phyloP scores from a whole-genome alignment of 23 tunicate species.

The Halocynthia aurantium region DNA sequence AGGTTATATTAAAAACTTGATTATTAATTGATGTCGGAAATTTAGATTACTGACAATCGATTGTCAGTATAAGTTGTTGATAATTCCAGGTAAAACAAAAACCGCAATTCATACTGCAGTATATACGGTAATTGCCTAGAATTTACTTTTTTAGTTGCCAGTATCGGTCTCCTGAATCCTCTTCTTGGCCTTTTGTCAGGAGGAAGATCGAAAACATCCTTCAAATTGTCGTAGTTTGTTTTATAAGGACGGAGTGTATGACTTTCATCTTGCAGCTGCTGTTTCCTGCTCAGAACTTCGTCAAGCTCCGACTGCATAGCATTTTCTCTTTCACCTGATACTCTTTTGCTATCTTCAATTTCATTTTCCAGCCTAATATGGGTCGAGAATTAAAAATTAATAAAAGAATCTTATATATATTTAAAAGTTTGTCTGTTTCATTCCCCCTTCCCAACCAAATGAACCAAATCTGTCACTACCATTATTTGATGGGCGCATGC shows the following conservation, averaged over 20 bases:
- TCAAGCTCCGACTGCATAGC: conserved; percentile 19
- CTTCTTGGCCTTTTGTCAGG: conserved; percentile 76
- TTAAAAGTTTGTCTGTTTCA: no score
- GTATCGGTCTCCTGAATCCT: conserved; percentile 77
- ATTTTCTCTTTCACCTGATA: background rate
- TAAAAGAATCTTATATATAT: no score
- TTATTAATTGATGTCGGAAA: no score
- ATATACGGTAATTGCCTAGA: background rate
- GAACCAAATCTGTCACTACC: no score
- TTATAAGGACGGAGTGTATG: conserved; percentile 54
- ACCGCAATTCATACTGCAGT: no score
- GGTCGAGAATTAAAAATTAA: no score
- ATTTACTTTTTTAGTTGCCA: conserved; percentile 77
- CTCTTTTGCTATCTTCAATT: conserved; percentile 13
- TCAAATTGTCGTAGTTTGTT: conserved; percentile 58
- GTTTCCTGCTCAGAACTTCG: conserved; percentile 6
- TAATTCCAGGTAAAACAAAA: no score
- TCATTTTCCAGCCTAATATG: conserved; percentile 1
- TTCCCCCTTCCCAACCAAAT: no score
- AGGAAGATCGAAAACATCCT: conserved; percentile 81
- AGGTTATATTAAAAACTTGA: no score
- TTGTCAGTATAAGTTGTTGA: no score
- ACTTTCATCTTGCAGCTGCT: conserved; percentile 18
- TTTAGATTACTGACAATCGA: no score
- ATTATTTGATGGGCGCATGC: no score